A percentile compares a stretch with the other conserved stretches of the same genome.
Evolutionary conservation across 2,797 vertebrate genomes (phyloP).

Genomic region (Lacerta viridis): DNA sequence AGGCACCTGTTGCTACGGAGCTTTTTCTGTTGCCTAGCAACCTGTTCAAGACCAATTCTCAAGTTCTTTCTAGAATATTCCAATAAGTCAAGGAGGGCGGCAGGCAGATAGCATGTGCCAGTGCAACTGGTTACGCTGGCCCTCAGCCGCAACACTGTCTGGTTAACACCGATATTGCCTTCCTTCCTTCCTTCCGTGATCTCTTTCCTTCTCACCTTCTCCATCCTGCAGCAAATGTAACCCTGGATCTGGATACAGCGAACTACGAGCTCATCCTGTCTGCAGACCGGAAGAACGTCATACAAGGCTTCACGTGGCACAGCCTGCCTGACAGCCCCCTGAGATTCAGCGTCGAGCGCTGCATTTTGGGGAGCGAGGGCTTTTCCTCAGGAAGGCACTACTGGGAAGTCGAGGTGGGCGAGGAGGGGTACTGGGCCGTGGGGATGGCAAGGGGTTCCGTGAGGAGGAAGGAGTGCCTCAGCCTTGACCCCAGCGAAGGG

Average conservation of each 20-base stretch:
- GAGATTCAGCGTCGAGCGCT: constrained; percentile 12
- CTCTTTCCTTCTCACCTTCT: neutral
- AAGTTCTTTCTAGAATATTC: too few species aligned
- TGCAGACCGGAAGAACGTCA: constrained; percentile 32
- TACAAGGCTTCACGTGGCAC: constrained; percentile 26
- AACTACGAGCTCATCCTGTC: constrained; percentile 25
- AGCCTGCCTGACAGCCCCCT: neutral
- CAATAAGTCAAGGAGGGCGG: too few species aligned
- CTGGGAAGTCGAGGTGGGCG: constrained; percentile 54
- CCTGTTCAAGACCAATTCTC: too few species aligned
- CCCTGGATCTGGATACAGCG: constrained; percentile 37
- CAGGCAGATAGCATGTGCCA: too few species aligned
- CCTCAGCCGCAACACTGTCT: neutral
- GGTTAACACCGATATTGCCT: neutral
- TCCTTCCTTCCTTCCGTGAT: too few species aligned
- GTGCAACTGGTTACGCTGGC: too few species aligned
- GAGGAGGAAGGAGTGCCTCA: constrained; percentile 8
- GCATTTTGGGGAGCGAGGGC: constrained; percentile 28
- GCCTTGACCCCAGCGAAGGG: constrained; percentile 19
- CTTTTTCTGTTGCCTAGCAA: too few species aligned
- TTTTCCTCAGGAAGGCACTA: constrained; percentile 44
- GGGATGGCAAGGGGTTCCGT: constrained; percentile 43
- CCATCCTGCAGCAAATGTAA: constrained; percentile 11
- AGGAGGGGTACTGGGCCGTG: constrained; percentile 36
- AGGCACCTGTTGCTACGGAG: too few species aligned